These are phyloP conservation scores for Plagiodera versicolora DNA, from an alignment of 2,888 invertebrate species.

Conservation along the genomic window DNA sequence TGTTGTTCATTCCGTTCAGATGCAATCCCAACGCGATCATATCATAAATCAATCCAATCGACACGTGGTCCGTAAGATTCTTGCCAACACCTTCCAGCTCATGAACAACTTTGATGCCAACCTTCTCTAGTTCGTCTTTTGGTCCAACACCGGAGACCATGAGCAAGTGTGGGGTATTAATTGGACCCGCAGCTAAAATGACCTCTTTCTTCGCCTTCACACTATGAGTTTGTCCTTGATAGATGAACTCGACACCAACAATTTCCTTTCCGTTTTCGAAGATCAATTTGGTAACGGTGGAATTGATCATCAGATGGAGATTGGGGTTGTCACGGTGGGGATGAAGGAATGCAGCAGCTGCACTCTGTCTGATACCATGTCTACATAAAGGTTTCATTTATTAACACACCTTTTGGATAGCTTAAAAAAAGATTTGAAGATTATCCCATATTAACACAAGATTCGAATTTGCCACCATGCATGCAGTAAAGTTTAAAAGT, in stretches of 20 bases:
- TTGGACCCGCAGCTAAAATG: constrained; percentile 60
- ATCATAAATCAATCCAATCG: constrained; percentile 53
- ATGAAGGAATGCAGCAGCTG: constrained; percentile 63
- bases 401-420: too few species aligned
- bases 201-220: constrained; percentile 61
- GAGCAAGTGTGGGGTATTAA: constrained; percentile 69
- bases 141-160: constrained; percentile 68
- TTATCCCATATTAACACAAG: too few species aligned
- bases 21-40: constrained; percentile 42
- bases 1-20: constrained; percentile 54
- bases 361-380: constrained; percentile 51
- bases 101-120: constrained; percentile 61
- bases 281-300: constrained; percentile 62
- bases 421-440: too few species aligned
- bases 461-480: too few species aligned
- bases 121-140: constrained; percentile 59
- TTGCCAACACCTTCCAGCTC: constrained; percentile 68
- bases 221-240: constrained; percentile 54
- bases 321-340: constrained; percentile 61
- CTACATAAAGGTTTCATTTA: constrained; percentile 15
- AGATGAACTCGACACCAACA: constrained; percentile 62
- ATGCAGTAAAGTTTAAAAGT: too few species aligned
- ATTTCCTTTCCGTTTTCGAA: constrained; percentile 55
- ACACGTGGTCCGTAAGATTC: constrained; percentile 69
- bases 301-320: constrained; percentile 63